Evolutionary conservation across 92 coral and sea anemone genomes (phyloP).

Genomic region (Umimayanthus chanpuru): DNA sequence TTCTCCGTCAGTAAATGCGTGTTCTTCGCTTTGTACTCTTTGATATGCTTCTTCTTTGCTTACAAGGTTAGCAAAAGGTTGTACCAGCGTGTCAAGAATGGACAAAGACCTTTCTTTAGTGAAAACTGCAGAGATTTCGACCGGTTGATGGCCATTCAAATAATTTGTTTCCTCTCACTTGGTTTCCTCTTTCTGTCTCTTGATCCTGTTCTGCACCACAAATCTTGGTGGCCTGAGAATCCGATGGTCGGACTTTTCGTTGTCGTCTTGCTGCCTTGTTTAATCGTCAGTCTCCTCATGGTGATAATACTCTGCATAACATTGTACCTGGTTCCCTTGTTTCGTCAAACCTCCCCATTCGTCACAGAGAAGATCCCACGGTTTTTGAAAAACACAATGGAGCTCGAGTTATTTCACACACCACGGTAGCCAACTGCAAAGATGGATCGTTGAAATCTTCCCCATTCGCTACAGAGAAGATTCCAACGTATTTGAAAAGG

Average conservation of each 20-base stretch:
- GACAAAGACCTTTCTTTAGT: background rate
- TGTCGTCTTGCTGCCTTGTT: background rate
- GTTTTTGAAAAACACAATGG: background rate
- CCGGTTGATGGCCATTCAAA: background rate
- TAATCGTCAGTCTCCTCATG: background rate
- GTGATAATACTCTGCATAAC: background rate
- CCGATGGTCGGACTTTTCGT: background rate
- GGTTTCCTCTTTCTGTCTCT: background rate
- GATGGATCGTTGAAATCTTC: background rate
- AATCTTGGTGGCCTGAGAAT: background rate
- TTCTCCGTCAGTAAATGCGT: background rate
- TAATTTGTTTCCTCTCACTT: background rate
- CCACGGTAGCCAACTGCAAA: background rate
- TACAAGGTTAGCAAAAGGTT: background rate
- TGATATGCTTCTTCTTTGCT: background rate
- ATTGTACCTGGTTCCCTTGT: background rate
- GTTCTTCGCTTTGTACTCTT: background rate
- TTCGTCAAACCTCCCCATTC: background rate
- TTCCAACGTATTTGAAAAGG: background rate
- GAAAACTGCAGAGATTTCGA: background rate
- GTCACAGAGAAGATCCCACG: background rate
- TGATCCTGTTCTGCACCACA: background rate
- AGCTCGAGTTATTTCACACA: too few species aligned
- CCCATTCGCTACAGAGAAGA: background rate
- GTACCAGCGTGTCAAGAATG: background rate